A percentile compares a stretch with the other conserved stretches of the same genome.
These are phyloP conservation scores for Meloidogyne floridensis DNA, from an alignment of 1,140 invertebrate genomes.

Conservation along the genomic window DNA sequence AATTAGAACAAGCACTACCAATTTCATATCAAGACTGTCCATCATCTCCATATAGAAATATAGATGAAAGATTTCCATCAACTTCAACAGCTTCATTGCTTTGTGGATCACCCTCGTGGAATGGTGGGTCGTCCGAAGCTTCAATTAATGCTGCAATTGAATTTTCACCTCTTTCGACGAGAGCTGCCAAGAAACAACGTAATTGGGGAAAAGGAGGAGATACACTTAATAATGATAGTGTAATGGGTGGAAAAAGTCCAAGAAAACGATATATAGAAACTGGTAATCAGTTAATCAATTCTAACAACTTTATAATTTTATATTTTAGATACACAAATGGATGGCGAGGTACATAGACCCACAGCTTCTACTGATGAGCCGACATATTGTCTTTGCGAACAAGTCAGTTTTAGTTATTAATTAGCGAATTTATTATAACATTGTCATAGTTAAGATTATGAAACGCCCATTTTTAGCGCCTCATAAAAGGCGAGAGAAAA, in stretches of 20 bases:
- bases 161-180: background rate
- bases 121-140: background rate
- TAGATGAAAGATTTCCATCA: background rate
- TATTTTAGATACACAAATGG: background rate
- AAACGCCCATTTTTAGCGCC: too few species aligned
- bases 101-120: background rate
- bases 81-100: background rate
- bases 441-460: too few species aligned
- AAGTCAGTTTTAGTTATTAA: slow-evolving; percentile 71
- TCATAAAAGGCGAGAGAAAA: too few species aligned
- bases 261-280: background rate
- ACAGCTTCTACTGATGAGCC: slow-evolving; percentile 76
- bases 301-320: background rate
- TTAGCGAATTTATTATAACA: too few species aligned
- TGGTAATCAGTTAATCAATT: background rate
- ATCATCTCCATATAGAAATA: background rate
- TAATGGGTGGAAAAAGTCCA: background rate
- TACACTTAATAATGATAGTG: background rate
- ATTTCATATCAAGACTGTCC: slow-evolving; percentile 5
- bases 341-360: background rate
- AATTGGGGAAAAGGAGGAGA: background rate
- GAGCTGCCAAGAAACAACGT: background rate
- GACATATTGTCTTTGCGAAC: slow-evolving; percentile 95
- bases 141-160: background rate
- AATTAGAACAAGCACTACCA: background rate